Conservation (phyloP, 1,140 invertebrate species). For the Drosophila burlai region DNA sequence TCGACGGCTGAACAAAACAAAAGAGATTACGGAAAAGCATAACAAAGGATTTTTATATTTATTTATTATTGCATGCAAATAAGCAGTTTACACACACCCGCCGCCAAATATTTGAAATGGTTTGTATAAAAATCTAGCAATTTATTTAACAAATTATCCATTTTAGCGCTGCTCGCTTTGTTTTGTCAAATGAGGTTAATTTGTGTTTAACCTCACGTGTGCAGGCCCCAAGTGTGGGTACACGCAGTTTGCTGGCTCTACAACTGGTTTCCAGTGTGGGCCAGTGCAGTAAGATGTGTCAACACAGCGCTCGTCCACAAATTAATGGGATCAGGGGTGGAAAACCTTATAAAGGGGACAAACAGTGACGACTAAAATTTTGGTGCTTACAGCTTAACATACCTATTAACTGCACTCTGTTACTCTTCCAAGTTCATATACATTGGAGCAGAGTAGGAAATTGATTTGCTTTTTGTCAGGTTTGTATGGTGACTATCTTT, state of each 20-base stretch:
- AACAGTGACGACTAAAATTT: not conserved
- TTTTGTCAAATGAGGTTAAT: conserved; percentile 85
- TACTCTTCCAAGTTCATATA: not conserved
- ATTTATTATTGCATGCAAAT: conserved; percentile 78
- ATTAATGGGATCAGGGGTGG: conserved; percentile 2
- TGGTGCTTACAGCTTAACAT: not conserved
- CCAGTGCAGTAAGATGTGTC: conserved; percentile 36
- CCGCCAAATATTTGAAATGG: conserved; percentile 53
- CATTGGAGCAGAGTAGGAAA: too few relatives aligned
- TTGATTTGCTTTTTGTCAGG: not conserved
- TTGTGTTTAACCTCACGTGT: conserved; percentile 75
- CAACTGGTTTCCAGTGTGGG: conserved; percentile 28
- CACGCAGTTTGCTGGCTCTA: conserved; percentile 41
- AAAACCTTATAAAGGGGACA: not conserved
- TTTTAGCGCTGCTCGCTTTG: conserved; percentile 79
- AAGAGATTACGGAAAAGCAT: conserved; percentile 33
- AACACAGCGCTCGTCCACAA: conserved; percentile 21
- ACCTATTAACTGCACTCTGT: not conserved
- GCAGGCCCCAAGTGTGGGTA: conserved; percentile 42
- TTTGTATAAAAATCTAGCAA: conserved; percentile 73
- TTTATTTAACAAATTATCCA: conserved; percentile 85
- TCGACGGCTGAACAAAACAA: conserved; percentile 49
- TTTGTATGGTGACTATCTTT: not conserved
- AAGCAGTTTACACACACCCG: conserved; percentile 50
- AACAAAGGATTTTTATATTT: conserved; percentile 68